Conservation (phyloP, 2,888 invertebrate species). For the Elmis aenea region DNA sequence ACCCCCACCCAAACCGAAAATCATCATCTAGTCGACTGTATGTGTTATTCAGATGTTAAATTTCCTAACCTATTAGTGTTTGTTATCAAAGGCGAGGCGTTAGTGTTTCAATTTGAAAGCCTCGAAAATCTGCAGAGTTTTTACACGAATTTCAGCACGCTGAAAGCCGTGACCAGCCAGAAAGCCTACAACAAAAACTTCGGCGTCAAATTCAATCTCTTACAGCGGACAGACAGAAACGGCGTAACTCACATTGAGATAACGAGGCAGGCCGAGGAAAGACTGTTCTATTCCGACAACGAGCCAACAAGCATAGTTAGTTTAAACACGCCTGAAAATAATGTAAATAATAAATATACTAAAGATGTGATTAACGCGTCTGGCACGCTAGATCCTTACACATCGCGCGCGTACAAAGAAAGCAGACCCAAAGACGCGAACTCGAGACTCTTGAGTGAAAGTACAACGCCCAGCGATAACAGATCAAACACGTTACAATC, state of each 20-base stretch:
- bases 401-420: too few species aligned
- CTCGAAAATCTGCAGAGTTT: conserved; percentile 36
- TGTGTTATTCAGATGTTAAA: conserved; percentile 45
- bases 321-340: conserved; percentile 40
- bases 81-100: conserved; percentile 41
- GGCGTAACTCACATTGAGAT: conserved; percentile 52
- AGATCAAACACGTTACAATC: too few species aligned
- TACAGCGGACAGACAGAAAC: conserved; percentile 49
- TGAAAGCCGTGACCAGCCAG: conserved; percentile 44
- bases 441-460: conserved; percentile 28
- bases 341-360: too few species aligned
- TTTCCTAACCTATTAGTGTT: conserved; percentile 43
- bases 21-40: conserved; percentile 44
- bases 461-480: conserved; percentile 14
- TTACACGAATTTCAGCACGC: conserved; percentile 42
- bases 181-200: conserved; percentile 33
- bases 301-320: conserved; percentile 42
- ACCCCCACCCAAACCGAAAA: conserved; percentile 28
- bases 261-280: conserved; percentile 31
- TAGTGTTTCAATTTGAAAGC: conserved; percentile 43
- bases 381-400: too few species aligned
- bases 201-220: conserved; percentile 41
- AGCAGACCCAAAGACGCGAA: conserved; percentile 27
- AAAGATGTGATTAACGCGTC: too few species aligned
- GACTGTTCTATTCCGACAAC: conserved; percentile 11